A percentile compares a stretch with the other conserved stretches of the same genome.
phyloP scores from a whole-genome alignment of 2,797 vertebrate genomes.

The Mus minutoides region DNA sequence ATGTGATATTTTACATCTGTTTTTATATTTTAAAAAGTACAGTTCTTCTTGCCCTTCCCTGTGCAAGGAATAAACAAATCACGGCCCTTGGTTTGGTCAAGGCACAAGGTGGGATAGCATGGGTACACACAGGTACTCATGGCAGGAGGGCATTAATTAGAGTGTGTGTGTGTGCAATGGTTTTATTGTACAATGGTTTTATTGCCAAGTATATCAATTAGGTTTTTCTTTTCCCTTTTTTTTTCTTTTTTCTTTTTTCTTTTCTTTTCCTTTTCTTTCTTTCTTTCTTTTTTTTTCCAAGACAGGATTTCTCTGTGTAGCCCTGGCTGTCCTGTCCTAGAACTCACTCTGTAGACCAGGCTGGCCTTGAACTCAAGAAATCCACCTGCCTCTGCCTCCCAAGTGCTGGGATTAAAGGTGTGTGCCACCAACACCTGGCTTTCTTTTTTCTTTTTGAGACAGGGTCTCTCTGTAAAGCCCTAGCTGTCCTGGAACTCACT shows the following conservation, averaged over 20 bases:
- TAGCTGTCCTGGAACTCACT: neutral
- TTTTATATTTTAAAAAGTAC: neutral
- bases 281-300: too few relatives aligned
- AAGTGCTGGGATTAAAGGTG: too few relatives aligned
- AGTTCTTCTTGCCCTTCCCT: neutral
- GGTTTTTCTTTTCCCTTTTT: neutral
- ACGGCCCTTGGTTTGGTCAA: neutral
- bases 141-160: neutral
- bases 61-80: neutral
- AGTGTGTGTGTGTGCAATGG: accelerated
- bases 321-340: too few relatives aligned
- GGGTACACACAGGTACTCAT: neutral
- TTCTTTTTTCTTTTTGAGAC: neutral
- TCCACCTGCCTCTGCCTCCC: too few relatives aligned
- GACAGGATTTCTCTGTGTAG: too few relatives aligned
- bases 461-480: neutral
- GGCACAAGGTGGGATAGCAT: neutral
- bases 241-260: neutral
- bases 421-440: too few relatives aligned
- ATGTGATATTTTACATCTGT: neutral
- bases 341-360: too few relatives aligned
- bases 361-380: too few relatives aligned
- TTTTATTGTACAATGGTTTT: neutral
- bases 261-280: too few relatives aligned
- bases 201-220: neutral